These are phyloP conservation scores for Propithecus perrieri DNA, from an alignment of 2,797 vertebrate genomes.

Conservation along the genomic window DNA sequence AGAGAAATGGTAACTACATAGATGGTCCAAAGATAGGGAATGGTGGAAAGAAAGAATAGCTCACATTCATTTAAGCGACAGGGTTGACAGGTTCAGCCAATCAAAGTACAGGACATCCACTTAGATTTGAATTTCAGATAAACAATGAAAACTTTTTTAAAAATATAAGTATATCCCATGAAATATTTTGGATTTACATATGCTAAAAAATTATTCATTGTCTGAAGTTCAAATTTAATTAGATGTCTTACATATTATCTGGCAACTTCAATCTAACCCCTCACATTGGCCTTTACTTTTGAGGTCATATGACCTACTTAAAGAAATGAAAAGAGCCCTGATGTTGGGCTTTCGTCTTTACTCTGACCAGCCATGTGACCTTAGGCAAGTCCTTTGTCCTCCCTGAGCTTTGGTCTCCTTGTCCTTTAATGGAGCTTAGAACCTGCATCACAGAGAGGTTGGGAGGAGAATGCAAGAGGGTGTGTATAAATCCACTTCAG, in stretches of 20 bases:
- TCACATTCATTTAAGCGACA: not conserved
- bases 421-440: not conserved
- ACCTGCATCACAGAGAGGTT: not conserved
- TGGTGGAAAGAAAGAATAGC: not conserved
- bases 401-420: not conserved
- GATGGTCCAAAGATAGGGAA: not conserved
- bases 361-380: not conserved
- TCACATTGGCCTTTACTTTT: not conserved
- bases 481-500: not conserved
- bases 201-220: not conserved
- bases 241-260: not conserved
- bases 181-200: not conserved
- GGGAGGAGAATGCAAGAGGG: not conserved
- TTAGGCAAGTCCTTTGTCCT: not conserved
- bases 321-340: not conserved
- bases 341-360: not conserved
- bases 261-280: not conserved
- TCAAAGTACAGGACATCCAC: not conserved
- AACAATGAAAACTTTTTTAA: not conserved
- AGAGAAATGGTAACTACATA: not conserved
- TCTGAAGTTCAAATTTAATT: not conserved
- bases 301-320: not conserved
- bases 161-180: not conserved
- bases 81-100: not conserved
- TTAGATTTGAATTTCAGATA: not conserved